Evolutionary conservation across 2,888 invertebrate genomes (phyloP).

Genomic region (Trachelus stipa): DNA sequence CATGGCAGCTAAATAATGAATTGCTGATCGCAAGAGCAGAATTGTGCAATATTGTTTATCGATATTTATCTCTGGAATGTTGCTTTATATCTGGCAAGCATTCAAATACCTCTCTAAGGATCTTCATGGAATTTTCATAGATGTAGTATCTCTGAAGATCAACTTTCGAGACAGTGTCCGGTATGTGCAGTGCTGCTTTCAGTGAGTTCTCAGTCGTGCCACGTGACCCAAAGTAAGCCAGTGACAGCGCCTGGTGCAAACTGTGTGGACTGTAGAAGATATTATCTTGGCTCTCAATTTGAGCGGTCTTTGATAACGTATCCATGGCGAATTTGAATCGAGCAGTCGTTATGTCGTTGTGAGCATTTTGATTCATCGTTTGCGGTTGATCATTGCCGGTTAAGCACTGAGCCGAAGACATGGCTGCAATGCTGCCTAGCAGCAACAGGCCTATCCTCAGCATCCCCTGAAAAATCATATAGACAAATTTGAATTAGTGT

Average conservation of each 20-base stretch:
- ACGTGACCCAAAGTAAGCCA: conserved; percentile 83
- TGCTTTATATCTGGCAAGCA: background rate
- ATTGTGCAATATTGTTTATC: background rate
- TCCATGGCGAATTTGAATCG: conserved; percentile 79
- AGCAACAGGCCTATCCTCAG: conserved; percentile 32
- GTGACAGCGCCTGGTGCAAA: conserved; percentile 81
- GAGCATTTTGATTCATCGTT: conserved; percentile 51
- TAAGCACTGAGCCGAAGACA: conserved; percentile 65
- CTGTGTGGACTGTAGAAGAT: conserved; percentile 91
- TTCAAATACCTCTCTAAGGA: conserved; percentile 27
- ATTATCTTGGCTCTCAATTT: conserved; percentile 77
- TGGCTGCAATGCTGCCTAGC: conserved; percentile 25
- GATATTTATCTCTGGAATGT: no score
- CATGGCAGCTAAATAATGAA: background rate
- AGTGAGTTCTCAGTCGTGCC: conserved; percentile 77
- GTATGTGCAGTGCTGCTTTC: conserved; percentile 73
- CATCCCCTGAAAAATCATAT: conserved; percentile 34
- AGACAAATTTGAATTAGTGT: background rate
- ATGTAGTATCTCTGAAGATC: conserved; percentile 80
- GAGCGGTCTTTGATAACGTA: conserved; percentile 76
- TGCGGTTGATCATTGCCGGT: conserved; percentile 64
- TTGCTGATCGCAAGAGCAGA: background rate
- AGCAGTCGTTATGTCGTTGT: conserved; percentile 70
- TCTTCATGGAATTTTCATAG: conserved; percentile 74
- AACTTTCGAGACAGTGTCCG: conserved; percentile 74